Evolutionary conservation across 2,888 invertebrate genomes (phyloP).

Genomic region (Volucella bombylans): DNA sequence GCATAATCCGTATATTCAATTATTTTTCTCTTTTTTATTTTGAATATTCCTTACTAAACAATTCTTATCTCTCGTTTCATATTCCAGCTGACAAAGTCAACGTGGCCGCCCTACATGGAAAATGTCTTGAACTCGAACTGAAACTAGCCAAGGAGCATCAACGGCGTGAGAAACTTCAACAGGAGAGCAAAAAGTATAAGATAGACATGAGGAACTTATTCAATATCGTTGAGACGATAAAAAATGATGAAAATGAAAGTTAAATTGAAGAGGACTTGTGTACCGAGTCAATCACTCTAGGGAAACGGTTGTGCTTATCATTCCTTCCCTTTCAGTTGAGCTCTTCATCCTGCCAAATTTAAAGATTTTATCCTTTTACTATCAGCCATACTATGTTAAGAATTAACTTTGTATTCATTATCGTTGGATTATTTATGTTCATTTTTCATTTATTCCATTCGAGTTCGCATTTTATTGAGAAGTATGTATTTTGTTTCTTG

Average conservation of each 20-base stretch:
- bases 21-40: background rate
- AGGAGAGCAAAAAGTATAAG: constrained; percentile 76
- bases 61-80: background rate
- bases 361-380: constrained; percentile 2
- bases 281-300: constrained; percentile 17
- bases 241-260: constrained; percentile 66
- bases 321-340: background rate
- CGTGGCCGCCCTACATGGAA: constrained; percentile 59
- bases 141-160: constrained; percentile 74
- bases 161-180: constrained; percentile 75
- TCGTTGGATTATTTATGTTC: constrained; percentile 2
- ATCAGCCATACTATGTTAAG: constrained; percentile 16
- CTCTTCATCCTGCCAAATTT: constrained; percentile 15
- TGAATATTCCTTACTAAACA: background rate
- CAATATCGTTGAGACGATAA: constrained; percentile 77
- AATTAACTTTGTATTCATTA: background rate
- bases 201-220: constrained; percentile 77
- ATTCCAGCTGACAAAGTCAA: constrained; percentile 45
- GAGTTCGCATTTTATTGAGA: constrained; percentile 8
- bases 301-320: constrained; percentile 26
- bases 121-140: constrained; percentile 74
- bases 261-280: constrained; percentile 11
- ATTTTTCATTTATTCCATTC: constrained; percentile 8
- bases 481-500: constrained; percentile 1
- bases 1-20: background rate